Percentiles rank a stretch among this genome's conserved stretches.
Conservation (phyloP, 1,140 invertebrate genomes). For the Philopotamus ludificatus region DNA sequence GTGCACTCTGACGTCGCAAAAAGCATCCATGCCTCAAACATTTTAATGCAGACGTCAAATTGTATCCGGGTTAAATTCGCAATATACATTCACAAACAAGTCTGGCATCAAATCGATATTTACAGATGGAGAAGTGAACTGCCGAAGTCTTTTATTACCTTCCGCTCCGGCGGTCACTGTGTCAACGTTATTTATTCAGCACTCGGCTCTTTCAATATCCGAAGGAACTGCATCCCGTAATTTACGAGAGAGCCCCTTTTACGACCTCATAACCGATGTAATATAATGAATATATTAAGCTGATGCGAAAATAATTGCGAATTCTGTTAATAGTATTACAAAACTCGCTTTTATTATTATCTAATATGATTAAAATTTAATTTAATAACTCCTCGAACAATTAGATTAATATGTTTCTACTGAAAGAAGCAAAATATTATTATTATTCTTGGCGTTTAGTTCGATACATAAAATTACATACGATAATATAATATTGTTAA, state of each 20-base stretch:
- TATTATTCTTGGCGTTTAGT: too few species aligned
- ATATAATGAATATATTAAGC: background rate
- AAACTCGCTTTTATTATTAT: background rate
- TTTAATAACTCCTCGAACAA: too few species aligned
- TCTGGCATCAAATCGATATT: background rate
- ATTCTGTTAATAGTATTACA: background rate
- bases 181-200: constrained; percentile 14
- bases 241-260: background rate
- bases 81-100: too few species aligned
- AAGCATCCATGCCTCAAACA: too few species aligned
- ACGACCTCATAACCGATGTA: background rate
- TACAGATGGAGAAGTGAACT: background rate
- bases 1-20: too few species aligned
- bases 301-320: background rate
- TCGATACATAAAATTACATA: too few species aligned
- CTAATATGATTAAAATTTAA: too few species aligned
- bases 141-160: constrained; percentile 3
- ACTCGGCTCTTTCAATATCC: background rate
- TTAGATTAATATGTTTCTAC: too few species aligned
- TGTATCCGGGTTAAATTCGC: too few species aligned
- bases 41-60: too few species aligned
- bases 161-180: constrained; percentile 9
- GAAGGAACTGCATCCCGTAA: background rate
- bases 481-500: too few species aligned
- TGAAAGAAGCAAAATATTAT: too few species aligned